These are phyloP conservation scores for Lomographa bimaculata DNA, from an alignment of 2,888 invertebrate species.

Conservation along the genomic window DNA sequence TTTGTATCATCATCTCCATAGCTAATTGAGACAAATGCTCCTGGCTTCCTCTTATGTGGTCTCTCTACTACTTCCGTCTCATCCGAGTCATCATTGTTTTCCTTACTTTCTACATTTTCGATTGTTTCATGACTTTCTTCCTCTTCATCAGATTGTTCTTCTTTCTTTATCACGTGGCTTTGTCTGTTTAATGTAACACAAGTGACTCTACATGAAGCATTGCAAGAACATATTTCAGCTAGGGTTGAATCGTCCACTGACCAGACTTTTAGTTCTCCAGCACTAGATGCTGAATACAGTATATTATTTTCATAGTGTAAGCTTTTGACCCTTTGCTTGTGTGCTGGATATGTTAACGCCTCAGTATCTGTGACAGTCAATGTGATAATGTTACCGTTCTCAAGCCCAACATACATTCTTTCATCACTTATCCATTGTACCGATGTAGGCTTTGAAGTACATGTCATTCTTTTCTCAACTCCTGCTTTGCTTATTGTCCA, in stretches of 20 bases:
- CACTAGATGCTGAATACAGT: slow-evolving; percentile 89
- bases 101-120: slow-evolving; percentile 37
- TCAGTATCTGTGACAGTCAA: slow-evolving; percentile 80
- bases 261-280: slow-evolving; percentile 92
- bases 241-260: slow-evolving; percentile 60
- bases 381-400: slow-evolving; percentile 87
- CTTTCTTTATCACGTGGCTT: slow-evolving; percentile 65
- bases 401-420: slow-evolving; percentile 87
- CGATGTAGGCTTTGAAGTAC: slow-evolving; percentile 87
- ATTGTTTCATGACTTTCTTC: slow-evolving; percentile 35
- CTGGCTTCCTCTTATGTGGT: slow-evolving; percentile 58
- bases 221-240: slow-evolving; percentile 82
- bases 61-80: slow-evolving; percentile 35
- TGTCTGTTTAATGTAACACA: slow-evolving; percentile 86
- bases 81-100: slow-evolving; percentile 49
- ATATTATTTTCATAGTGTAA: slow-evolving; percentile 81
- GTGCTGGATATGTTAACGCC: slow-evolving; percentile 77
- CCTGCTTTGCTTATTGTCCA: slow-evolving; percentile 92
- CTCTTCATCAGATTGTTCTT: slow-evolving; percentile 51
- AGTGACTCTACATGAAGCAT: slow-evolving; percentile 88
- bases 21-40: slow-evolving; percentile 68
- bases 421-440: slow-evolving; percentile 87
- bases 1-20: slow-evolving; percentile 57
- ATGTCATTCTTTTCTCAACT: slow-evolving; percentile 86
- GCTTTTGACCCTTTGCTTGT: slow-evolving; percentile 87